Evolutionary conservation across 2,113 vertebrate species (phyloP).

Genomic region (Prinia subflava): DNA sequence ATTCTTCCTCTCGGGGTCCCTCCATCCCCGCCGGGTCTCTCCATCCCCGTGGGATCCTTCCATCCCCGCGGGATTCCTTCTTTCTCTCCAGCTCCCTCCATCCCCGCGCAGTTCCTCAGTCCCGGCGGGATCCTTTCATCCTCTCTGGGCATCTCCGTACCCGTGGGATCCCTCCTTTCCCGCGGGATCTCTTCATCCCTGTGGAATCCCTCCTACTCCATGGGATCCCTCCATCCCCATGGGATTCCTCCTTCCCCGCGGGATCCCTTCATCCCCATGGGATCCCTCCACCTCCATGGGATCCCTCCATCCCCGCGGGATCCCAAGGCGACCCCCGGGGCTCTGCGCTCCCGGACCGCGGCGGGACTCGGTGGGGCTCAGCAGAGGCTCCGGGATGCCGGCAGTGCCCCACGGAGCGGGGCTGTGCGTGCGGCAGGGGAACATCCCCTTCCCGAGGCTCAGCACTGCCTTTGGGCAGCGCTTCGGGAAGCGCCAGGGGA

Average conservation of each 20-base stretch:
- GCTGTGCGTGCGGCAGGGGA: neutral
- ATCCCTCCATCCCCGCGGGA: neutral
- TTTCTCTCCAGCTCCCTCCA: neutral
- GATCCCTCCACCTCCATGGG: neutral
- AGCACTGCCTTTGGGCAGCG: neutral
- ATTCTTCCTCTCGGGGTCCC: accelerated
- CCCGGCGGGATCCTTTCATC: accelerated
- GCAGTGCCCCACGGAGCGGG: accelerated
- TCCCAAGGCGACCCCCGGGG: neutral
- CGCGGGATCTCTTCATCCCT: neutral
- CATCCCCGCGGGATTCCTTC: accelerated
- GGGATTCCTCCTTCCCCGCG: neutral
- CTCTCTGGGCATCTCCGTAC: too few species aligned
- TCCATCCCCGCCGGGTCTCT: accelerated
- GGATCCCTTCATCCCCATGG: too few species aligned
- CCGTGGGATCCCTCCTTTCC: neutral
- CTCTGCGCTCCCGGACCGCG: accelerated
- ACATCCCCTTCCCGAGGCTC: neutral
- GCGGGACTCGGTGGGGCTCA: accelerated
- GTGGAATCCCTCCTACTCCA: accelerated
- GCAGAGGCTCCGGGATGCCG: neutral
- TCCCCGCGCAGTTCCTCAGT: neutral
- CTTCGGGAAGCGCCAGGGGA: neutral
- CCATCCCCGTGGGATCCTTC: accelerated
- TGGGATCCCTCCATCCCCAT: neutral